Evolutionary conservation across 2,888 invertebrate genomes (phyloP).

Genomic region (Sipha maydis): DNA sequence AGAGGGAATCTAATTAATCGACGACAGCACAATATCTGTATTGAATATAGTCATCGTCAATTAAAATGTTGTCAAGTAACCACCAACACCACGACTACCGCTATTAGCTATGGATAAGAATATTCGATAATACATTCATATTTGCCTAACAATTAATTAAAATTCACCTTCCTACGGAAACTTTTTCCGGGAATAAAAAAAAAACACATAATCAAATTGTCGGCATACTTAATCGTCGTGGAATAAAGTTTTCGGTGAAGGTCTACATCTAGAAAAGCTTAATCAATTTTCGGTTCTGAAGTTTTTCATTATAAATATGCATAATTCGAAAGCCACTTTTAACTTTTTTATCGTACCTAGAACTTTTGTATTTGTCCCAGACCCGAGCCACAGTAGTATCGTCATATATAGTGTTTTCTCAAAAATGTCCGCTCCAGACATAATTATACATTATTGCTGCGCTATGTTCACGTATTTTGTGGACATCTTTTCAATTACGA

Average conservation of each 20-base stretch:
- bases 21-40: background rate
- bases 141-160: constrained; percentile 41
- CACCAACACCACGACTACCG: background rate
- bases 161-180: background rate
- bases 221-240: constrained; percentile 20
- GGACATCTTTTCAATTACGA: background rate
- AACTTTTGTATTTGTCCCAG: constrained; percentile 22
- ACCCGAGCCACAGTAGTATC: background rate
- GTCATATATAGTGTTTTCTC: background rate
- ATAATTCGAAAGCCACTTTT: constrained; percentile 40
- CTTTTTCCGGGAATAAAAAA: background rate
- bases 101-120: constrained; percentile 17
- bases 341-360: constrained; percentile 7
- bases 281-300: constrained; percentile 27
- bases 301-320: constrained; percentile 45
- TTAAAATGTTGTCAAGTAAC: constrained; percentile 30
- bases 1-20: constrained; percentile 25
- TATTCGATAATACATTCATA: constrained; percentile 1
- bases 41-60: constrained; percentile 32
- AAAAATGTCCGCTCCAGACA: constrained; percentile 46
- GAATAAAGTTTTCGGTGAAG: constrained; percentile 33
- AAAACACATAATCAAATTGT: constrained; percentile 31
- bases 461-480: background rate
- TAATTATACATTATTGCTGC: background rate
- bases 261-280: constrained; percentile 2